These are phyloP conservation scores for Argyrosomus regius DNA, from an alignment of 2,797 vertebrate genomes.

Conservation along the genomic window DNA sequence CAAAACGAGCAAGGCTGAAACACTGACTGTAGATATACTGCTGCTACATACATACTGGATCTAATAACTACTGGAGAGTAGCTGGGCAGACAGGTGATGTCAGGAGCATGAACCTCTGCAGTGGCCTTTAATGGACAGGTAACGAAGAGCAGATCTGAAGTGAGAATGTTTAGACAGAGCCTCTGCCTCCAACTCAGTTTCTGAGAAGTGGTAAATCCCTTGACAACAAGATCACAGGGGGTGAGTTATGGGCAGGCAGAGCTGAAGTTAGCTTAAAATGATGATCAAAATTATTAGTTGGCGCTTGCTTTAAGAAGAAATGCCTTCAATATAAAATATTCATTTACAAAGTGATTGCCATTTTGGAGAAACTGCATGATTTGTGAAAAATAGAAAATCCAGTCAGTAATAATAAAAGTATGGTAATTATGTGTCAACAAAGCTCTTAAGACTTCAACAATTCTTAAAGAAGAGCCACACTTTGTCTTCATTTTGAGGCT, in stretches of 20 bases:
- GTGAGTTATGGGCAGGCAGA: not conserved
- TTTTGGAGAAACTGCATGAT: not conserved
- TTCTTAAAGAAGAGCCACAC: slow-evolving; percentile 2
- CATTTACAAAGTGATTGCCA: not conserved
- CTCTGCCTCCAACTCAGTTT: not conserved
- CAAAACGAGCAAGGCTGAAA: no score
- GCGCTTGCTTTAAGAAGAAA: not conserved
- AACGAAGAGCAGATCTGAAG: not conserved
- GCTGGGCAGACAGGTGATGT: not conserved
- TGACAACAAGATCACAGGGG: no score
- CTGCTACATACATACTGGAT: no score
- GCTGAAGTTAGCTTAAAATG: not conserved
- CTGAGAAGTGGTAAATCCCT: not conserved
- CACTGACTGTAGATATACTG: no score
- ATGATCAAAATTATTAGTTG: not conserved
- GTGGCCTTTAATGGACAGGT: not conserved
- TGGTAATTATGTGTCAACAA: slow-evolving; percentile 7
- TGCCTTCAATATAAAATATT: not conserved
- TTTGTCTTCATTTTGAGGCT: slow-evolving; percentile 21
- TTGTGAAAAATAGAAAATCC: not conserved
- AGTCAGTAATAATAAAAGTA: not conserved
- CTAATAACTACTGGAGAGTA: no score
- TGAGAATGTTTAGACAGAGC: not conserved
- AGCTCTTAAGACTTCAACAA: slow-evolving; percentile 12
- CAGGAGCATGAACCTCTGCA: not conserved